Conservation (phyloP, 1,140 invertebrate species). For the Drosophila cardini region DNA sequence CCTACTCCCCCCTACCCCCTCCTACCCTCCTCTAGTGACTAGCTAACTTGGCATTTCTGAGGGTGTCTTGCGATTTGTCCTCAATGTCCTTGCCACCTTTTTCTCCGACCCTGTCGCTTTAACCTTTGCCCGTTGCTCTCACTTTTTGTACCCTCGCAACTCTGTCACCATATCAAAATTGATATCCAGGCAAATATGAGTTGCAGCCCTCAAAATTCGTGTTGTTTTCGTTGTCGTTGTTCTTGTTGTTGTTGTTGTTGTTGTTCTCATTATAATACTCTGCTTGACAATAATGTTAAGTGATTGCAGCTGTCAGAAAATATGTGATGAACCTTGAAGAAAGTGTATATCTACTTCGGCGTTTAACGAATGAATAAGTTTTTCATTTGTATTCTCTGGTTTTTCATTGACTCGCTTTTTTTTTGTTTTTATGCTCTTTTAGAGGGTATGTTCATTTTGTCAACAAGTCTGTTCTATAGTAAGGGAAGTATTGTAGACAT, state of each 20-base stretch:
- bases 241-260: too few relatives aligned
- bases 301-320: background rate
- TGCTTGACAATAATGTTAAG: too few relatives aligned
- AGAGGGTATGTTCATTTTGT: too few relatives aligned
- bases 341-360: constrained; percentile 27
- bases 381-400: constrained; percentile 36
- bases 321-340: background rate
- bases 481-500: too few relatives aligned
- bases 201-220: too few relatives aligned
- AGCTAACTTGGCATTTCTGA: constrained; percentile 57
- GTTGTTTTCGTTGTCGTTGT: too few relatives aligned
- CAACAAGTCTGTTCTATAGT: too few relatives aligned
- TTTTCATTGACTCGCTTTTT: constrained; percentile 68
- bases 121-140: background rate
- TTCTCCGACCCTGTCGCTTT: background rate
- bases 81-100: constrained; percentile 50
- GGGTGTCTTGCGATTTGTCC: constrained; percentile 77
- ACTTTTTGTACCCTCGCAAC: constrained; percentile 9
- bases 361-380: background rate
- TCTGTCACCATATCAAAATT: background rate
- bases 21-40: constrained; percentile 47
- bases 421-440: constrained; percentile 11
- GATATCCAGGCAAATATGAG: too few relatives aligned
- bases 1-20: background rate
- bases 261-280: too few relatives aligned